phyloP scores from a whole-genome alignment of 2,888 invertebrate species.

The Thymelicus acteon region DNA sequence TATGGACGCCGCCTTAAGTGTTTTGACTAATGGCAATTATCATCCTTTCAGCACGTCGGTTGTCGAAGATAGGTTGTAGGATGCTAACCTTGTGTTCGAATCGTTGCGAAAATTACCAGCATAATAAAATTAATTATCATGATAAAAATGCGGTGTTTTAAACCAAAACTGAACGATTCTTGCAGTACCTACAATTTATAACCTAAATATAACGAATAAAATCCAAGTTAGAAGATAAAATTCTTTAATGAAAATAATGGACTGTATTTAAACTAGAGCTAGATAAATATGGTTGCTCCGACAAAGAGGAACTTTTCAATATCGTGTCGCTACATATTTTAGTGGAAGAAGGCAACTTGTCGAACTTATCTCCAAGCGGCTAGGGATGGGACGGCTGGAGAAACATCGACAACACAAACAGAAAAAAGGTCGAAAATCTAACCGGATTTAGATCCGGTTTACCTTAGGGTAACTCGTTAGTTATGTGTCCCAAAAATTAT shows the following conservation, averaged over 20 bases:
- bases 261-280: slow-evolving; percentile 38
- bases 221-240: neutral
- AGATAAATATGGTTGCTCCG: slow-evolving; percentile 61
- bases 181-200: neutral
- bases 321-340: slow-evolving; percentile 81
- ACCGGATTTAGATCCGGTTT: no score
- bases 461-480: no score
- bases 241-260: slow-evolving; percentile 10
- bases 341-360: slow-evolving; percentile 75
- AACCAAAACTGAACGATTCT: neutral
- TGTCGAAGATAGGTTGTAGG: no score
- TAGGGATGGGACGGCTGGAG: slow-evolving; percentile 47
- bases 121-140: no score
- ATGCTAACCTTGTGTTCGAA: no score
- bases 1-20: no score
- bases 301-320: slow-evolving; percentile 73
- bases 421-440: no score
- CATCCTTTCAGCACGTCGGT: no score
- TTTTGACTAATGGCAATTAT: no score
- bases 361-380: slow-evolving; percentile 66
- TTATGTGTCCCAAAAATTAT: no score
- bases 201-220: neutral
- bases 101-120: no score
- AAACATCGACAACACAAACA: neutral
- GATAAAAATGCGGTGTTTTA: no score